phyloP scores from a whole-genome alignment of 2,888 invertebrate genomes.

The Cataglyphis albicans region DNA sequence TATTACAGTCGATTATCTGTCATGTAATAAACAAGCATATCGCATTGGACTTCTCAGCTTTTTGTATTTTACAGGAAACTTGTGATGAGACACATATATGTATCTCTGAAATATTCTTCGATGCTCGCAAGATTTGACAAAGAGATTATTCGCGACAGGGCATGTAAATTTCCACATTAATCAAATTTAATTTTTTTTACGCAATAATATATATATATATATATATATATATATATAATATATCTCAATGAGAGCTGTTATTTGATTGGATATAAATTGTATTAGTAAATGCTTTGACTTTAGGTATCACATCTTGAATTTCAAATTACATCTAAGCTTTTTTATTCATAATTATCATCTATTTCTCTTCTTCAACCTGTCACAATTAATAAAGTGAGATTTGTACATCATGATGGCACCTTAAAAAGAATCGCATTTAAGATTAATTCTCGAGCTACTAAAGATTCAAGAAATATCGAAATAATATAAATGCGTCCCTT shows the following conservation, averaged over 20 bases:
- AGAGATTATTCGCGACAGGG: conserved; percentile 1
- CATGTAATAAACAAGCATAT: conserved; percentile 44
- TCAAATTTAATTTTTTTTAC: conserved; percentile 23
- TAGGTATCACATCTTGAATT: neutral
- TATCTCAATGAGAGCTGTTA: neutral
- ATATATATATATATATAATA: neutral
- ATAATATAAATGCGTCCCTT: conserved; percentile 44
- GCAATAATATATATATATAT: neutral
- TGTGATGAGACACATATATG: conserved; percentile 4
- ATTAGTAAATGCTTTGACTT: neutral
- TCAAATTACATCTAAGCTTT: neutral
- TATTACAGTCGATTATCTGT: conserved; percentile 61
- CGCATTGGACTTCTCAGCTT: conserved; percentile 13
- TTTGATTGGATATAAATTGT: conserved; percentile 5
- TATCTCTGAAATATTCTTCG: neutral
- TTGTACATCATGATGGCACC: neutral
- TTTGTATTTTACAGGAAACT: conserved; percentile 23
- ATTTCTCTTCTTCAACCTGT: neutral
- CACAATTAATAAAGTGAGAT: neutral
- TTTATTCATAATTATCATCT: conserved; percentile 20
- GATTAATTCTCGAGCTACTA: conserved; percentile 21
- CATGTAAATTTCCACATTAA: conserved; percentile 19
- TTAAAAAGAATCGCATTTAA: conserved; percentile 21
- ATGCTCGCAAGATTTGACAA: neutral
- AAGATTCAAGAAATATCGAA: conserved; percentile 33